Conservation (phyloP, 2,113 vertebrate genomes). For the Tachysurus fulvidraco region DNA sequence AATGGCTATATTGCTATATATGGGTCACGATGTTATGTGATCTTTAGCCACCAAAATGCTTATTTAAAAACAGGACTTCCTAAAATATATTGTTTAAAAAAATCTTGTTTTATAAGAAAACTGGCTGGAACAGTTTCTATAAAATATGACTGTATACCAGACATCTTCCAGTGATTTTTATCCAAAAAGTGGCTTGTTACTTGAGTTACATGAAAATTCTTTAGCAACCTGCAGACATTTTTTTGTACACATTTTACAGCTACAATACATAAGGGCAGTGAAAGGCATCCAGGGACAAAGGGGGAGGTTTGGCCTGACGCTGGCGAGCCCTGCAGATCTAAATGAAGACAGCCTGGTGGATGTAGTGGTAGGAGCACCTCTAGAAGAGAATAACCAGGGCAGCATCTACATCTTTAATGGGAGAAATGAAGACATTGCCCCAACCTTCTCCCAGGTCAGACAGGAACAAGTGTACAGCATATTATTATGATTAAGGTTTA, state of each 20-base stretch:
- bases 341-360: slow-evolving; percentile 65
- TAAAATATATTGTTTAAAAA: too few relatives aligned
- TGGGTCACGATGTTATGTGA: not conserved
- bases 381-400: slow-evolving; percentile 71
- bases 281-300: slow-evolving; percentile 54
- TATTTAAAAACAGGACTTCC: not conserved
- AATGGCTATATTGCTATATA: not conserved
- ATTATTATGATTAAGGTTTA: not conserved
- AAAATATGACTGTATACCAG: not conserved
- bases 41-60: not conserved
- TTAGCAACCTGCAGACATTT: not conserved
- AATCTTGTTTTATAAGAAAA: too few relatives aligned
- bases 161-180: not conserved
- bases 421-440: slow-evolving; percentile 42
- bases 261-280: slow-evolving; percentile 32
- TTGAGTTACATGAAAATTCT: not conserved
- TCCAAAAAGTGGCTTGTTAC: not conserved
- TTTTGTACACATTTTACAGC: not conserved
- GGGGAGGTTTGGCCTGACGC: slow-evolving; percentile 71
- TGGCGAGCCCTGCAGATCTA: slow-evolving; percentile 70
- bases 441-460: slow-evolving; percentile 67
- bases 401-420: slow-evolving; percentile 74
- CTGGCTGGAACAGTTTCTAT: not conserved
- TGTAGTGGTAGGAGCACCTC: slow-evolving; percentile 72
- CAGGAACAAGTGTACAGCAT: not conserved